Base-by-base conservation (phyloP, 2,113 vertebrate genomes). In the Brachyhypopomus occidentalis region DNA sequence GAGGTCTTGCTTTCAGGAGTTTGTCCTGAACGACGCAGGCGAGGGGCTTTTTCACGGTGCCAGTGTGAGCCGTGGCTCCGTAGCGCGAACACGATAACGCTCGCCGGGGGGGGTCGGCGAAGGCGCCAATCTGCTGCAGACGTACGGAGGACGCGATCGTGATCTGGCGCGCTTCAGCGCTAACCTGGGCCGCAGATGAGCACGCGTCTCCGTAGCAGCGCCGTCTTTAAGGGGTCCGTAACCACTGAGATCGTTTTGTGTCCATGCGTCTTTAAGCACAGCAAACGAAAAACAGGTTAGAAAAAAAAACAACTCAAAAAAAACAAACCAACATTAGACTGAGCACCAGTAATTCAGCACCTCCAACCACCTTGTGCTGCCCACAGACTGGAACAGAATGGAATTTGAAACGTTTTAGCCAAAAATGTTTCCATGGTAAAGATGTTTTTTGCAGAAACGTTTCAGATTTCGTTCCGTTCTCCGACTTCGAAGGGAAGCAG, bases 331-430 rank as follows among this genome's bases (percentile, higher is more conserved):
- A 22, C 27, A 38, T 41, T 6, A 41, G 5, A 41, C 41, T 27
- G 34, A 25, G 2, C 41, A n/a, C 17, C 17, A 4, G 55, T 30
- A 27, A 45, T 27, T 72, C 25, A 56, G 59, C 41, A 45, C 56
- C 38, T 25, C 4, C 38, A 20, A 58, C 19, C 22, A 48, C 22
- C 72, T 36, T 8, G 60, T 58, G 59, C 63, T 14, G 63, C 48
- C 30, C 36, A 83, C 72, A 82, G 83, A 87, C 75, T 84, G 86
- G 94, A 94, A 94, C 90, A 71, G 89, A 90, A 93, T 92, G 90
- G 93, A 94, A 94, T 94, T 93, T 94, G 94, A 94, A 94, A 94
- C 93, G 93, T 94, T 94, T 94, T 93, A 92, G 94, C 94, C 91
- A 94, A 94, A 94, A 94, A 94, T 94, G 92, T 94, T 92, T 91